phyloP scores from a whole-genome alignment of 2,113 vertebrate genomes.

The Rhea pennata region DNA sequence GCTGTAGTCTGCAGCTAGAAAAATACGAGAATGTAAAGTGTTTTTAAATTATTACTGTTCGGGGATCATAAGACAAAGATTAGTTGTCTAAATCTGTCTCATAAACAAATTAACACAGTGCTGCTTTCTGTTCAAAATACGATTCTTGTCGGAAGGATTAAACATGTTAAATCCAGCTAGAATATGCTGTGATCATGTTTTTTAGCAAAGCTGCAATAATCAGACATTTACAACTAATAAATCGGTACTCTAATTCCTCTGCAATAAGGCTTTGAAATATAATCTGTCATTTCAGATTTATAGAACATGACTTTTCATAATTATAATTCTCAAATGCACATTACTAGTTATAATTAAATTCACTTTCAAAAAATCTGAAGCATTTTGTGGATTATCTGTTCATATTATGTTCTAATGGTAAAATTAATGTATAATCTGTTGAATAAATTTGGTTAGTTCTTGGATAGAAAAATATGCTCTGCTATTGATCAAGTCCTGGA shows the following conservation, averaged over 20 bases:
- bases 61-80: slow-evolving; percentile 64
- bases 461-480: slow-evolving; percentile 50
- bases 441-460: slow-evolving; percentile 73
- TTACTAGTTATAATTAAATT: slow-evolving; percentile 83
- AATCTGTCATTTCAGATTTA: slow-evolving; percentile 82
- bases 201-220: slow-evolving; percentile 80
- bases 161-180: slow-evolving; percentile 72
- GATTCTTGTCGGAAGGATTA: slow-evolving; percentile 77
- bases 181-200: slow-evolving; percentile 71
- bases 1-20: neutral
- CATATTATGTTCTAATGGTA: slow-evolving; percentile 65
- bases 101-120: slow-evolving; percentile 77
- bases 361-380: slow-evolving; percentile 78
- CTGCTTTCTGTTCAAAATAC: slow-evolving; percentile 70
- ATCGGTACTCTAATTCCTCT: slow-evolving; percentile 78
- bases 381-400: slow-evolving; percentile 77
- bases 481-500: slow-evolving; percentile 66
- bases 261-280: slow-evolving; percentile 83
- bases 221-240: slow-evolving; percentile 84
- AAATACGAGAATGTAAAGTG: slow-evolving; percentile 25
- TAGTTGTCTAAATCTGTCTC: slow-evolving; percentile 71
- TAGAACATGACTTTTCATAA: slow-evolving; percentile 80
- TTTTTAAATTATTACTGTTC: slow-evolving; percentile 59
- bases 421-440: slow-evolving; percentile 79
- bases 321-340: slow-evolving; percentile 78